Evolutionary conservation across 1,140 invertebrate genomes (phyloP).

Genomic region (Zaprionus inermis): DNA sequence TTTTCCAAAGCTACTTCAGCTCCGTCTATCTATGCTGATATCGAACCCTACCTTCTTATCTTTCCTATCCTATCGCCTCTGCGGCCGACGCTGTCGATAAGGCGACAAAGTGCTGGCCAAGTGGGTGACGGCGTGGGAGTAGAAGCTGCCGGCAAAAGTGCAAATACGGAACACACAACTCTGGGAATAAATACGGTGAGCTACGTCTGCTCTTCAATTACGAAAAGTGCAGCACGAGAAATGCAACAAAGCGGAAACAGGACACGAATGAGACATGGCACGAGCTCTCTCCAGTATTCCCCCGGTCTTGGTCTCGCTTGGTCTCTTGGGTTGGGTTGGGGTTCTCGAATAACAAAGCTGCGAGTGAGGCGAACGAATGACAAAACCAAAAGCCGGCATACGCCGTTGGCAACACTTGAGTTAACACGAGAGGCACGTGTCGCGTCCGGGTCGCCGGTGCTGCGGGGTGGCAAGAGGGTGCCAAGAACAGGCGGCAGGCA

Average conservation of each 20-base stretch:
- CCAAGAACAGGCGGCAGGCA: constrained; percentile 6
- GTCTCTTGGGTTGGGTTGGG: constrained; percentile 10
- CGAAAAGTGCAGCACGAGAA: constrained; percentile 41
- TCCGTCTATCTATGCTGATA: no score
- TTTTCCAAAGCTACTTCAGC: no score
- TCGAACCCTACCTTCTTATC: neutral
- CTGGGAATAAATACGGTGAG: constrained; percentile 2
- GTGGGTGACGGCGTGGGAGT: neutral
- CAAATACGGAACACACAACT: neutral
- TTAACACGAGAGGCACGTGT: constrained; percentile 64
- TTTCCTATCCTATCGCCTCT: neutral
- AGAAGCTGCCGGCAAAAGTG: constrained; percentile 5
- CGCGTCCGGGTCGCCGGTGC: constrained; percentile 14
- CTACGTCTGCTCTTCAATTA: constrained; percentile 46
- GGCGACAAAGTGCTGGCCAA: constrained; percentile 36
- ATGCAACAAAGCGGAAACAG: constrained; percentile 53
- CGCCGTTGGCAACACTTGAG: constrained; percentile 59
- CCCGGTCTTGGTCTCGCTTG: constrained; percentile 2
- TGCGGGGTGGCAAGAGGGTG: no score
- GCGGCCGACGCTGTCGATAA: constrained; percentile 30
- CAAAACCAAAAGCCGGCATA: constrained; percentile 48
- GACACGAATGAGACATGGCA: constrained; percentile 11
- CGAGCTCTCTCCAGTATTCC: neutral
- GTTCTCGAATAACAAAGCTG: constrained; percentile 52
- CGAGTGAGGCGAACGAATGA: constrained; percentile 34